phyloP scores from a whole-genome alignment of 2,888 invertebrate genomes.

The Cantharis rufa region DNA sequence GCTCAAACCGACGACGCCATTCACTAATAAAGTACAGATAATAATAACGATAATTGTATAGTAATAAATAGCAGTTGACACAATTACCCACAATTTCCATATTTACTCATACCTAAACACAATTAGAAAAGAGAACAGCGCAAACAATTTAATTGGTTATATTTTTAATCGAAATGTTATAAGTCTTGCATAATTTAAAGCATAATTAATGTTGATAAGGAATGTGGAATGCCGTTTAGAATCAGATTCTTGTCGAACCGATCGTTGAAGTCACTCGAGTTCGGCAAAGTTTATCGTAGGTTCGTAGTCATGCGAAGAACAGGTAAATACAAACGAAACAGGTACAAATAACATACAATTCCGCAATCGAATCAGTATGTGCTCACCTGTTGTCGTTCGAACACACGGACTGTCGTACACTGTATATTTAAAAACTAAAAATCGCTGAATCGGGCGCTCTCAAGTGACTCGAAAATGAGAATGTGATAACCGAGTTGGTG shows the following conservation, averaged over 20 bases:
- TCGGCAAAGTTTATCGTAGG: conserved; percentile 1
- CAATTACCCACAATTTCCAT: background rate
- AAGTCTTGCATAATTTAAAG: background rate
- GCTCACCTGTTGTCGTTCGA: background rate
- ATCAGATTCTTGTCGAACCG: background rate
- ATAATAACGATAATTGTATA: background rate
- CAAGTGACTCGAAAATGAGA: background rate
- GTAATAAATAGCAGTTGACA: background rate
- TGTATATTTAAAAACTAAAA: background rate
- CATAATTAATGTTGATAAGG: background rate
- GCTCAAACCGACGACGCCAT: background rate
- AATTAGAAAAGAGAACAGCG: background rate
- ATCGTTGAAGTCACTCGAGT: background rate
- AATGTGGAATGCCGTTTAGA: conserved; percentile 1
- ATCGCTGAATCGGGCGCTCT: background rate
- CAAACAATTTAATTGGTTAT: background rate
- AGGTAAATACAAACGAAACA: conserved; percentile 1
- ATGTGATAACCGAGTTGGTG: background rate
- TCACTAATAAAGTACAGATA: background rate
- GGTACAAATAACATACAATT: conserved; percentile 1
- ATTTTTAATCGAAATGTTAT: background rate
- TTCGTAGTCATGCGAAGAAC: conserved; percentile 2
- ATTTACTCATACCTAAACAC: background rate
- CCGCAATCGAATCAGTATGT: conserved; percentile 1
- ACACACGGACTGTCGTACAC: background rate